A percentile compares a stretch with the other conserved stretches of the same genome.
phyloP scores from a whole-genome alignment of 2,113 vertebrate species.

The Mustela lutreola region DNA sequence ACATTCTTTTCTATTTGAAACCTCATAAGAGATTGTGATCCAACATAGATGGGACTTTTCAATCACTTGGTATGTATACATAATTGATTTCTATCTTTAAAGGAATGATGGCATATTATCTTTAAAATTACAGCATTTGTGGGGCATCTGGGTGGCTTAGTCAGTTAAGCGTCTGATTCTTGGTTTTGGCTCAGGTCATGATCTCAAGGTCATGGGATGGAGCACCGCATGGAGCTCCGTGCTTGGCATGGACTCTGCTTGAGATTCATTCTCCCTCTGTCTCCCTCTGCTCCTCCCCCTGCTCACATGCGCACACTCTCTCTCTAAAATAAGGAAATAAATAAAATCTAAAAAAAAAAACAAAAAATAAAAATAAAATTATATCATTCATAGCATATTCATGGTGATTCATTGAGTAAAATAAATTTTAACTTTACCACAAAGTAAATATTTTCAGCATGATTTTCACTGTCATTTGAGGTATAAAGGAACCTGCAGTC shows the following conservation, averaged over 20 bases:
- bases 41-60: background rate
- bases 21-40: background rate
- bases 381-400: background rate
- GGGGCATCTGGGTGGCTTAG: background rate
- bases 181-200: background rate
- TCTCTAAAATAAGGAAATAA: background rate
- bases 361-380: background rate
- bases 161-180: background rate
- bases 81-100: slow-evolving; percentile 1
- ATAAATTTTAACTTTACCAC: background rate
- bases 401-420: background rate
- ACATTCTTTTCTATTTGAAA: background rate
- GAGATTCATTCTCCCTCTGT: background rate
- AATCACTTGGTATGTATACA: background rate
- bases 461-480: background rate
- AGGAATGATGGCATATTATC: background rate
- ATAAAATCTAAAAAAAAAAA: background rate
- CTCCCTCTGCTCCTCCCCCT: background rate
- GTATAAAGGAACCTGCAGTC: background rate
- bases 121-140: background rate
- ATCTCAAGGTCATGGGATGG: background rate
- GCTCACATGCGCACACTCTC: background rate
- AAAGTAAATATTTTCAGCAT: slow-evolving; percentile 26
- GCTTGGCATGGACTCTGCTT: background rate
- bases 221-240: background rate